Evolutionary conservation across 2,888 invertebrate genomes (phyloP), one percentile per base, ranked within the genome.

Genomic region (Neuroscelio doddi): DNA sequence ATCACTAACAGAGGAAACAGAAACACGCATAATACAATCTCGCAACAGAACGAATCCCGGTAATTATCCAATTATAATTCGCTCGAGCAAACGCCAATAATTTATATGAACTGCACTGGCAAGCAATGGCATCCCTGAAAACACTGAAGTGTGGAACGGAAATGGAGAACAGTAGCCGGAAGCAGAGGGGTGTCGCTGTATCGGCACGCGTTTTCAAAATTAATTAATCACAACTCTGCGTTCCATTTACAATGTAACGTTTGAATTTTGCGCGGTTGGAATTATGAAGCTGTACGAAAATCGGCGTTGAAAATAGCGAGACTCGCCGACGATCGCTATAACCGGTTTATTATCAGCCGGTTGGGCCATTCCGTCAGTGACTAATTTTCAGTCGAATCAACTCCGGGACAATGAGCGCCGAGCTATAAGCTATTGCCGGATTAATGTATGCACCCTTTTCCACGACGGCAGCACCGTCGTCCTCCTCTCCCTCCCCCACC

Each of bases 361-460:
- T 9, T 15, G 17, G 14, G 24, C 38, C 39, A 39, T 50, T 39
- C 24, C 39, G 26, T 10, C 55, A 27, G 52, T 38, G 42, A 50
- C 55, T 68, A 63, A 68, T 63, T 68, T 65, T 52, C 56, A 59
- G 56, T 59, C 45, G 59, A 65, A 59, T 64, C 59, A 68, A 59
- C 59, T 39, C 36, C 49, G 55, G 49, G 42, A 64, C 64, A 59
- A 68, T 65, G 61, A 65, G 52, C 49, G 52, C 47, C 42, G 49
- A 65, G 56, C 56, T 65, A 59, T 65, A 61, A 61, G 42, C 52
- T 59, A 55, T 52, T 64, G 49, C 49, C 46, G 62, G 56, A 65
- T 68, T 68, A 68, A 68, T 68, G 59, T 68, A 63, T 68, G 67
- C 67, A 67, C 64, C 65, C 65, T 65, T 52, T 56, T 36, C 44